phyloP scores from a whole-genome alignment of 2,888 invertebrate species.

The Tetragnatha montana region DNA sequence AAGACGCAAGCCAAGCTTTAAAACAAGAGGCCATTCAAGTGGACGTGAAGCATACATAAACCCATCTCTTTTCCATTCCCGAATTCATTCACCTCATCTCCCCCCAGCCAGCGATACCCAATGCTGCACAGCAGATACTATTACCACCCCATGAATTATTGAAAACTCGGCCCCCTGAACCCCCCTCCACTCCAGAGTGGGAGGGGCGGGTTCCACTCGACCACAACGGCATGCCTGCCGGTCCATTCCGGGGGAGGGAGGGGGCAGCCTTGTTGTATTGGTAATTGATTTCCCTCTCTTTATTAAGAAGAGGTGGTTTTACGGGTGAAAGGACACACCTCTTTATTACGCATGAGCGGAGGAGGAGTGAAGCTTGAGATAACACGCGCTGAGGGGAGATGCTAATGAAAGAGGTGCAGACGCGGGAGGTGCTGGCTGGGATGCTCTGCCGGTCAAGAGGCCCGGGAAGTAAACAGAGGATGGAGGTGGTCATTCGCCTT shows the following conservation, averaged over 20 bases:
- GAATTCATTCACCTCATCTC: not conserved
- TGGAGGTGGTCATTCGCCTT: too few relatives aligned
- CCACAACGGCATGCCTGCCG: not conserved
- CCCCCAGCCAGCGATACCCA: constrained; percentile 24
- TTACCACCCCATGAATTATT: constrained; percentile 24
- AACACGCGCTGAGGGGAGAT: not conserved
- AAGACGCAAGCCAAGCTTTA: not conserved
- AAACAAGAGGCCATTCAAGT: not conserved
- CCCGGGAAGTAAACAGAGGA: too few relatives aligned
- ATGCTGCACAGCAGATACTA: constrained; percentile 17
- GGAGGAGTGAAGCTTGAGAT: not conserved
- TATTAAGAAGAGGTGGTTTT: not conserved
- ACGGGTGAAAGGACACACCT: not conserved
- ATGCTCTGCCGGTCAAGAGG: not conserved
- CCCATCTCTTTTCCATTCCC: not conserved
- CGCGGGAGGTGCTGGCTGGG: not conserved
- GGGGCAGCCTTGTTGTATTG: not conserved
- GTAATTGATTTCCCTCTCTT: not conserved
- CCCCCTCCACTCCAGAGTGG: not conserved
- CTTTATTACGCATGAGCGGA: not conserved
- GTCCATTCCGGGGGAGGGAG: not conserved
- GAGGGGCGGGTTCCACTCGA: not conserved
- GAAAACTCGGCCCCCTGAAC: not conserved
- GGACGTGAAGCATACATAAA: not conserved
- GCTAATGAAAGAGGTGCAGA: not conserved